Evolutionary conservation across 2,888 invertebrate genomes (phyloP), one percentile per base, ranked within the genome.

Genomic region (Incurvaria masculella): DNA sequence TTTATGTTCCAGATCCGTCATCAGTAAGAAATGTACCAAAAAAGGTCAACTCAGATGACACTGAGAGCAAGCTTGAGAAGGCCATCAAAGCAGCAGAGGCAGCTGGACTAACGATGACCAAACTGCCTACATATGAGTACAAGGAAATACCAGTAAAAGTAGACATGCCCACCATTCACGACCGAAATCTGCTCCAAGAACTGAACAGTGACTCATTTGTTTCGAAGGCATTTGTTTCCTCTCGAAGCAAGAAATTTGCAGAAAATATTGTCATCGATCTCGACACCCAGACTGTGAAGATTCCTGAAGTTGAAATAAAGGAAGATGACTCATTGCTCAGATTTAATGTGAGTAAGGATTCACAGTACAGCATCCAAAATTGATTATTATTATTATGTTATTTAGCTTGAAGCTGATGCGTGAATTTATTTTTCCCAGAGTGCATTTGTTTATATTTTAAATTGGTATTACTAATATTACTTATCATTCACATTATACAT

Each of bases 191-290:
- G 8, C 60, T 89, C n/a, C 84, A 84, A 2, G 86, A 88, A 59
- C 81, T 89, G 39, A 89, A 90, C 58, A 81, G 79, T 51, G 88
- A 89, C 51, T 76, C 79, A 14, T 90, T 89, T 65, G 73, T 81
- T 10, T 86, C 81, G 1, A 84, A 83, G 53, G 52, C 79, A 1
- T 84, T 84, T 53, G 80, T 81, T 1, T 81, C 84, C 1, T 79
- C 80, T 26, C 75, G 70, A 54, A 82, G 67, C 55, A 85, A 87
- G 53, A 87, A 84, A 55, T 78, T 83, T 33, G 72, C 82, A 3
- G 83, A 85, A 55, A 87, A 84, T 61, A 88, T 89, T 55, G 83
- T 88, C 1, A 89, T 89, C 52, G 88, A 90, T 61, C 79, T 89
- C 47, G 82, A 83, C 55, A 79, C 84, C 2, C 85, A 89, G 57